phyloP scores from a whole-genome alignment of 2,113 vertebrate species.

The Mungos mungo region DNA sequence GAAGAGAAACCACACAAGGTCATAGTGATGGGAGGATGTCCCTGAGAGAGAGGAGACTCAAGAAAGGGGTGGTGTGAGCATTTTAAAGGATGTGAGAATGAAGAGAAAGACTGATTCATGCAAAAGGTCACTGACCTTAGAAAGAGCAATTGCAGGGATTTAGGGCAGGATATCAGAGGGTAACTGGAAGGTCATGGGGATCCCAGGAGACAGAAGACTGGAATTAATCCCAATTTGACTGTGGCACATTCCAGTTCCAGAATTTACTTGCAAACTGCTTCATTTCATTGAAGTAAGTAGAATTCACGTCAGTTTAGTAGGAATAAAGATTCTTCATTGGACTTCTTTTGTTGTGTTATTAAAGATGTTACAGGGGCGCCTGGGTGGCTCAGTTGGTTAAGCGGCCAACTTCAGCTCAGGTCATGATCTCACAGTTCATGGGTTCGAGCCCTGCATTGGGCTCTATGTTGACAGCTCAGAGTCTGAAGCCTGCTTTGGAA shows the following conservation, averaged over 20 bases:
- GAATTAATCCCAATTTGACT: neutral
- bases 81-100: neutral
- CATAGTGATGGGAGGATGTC: neutral
- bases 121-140: neutral
- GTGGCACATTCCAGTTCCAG: neutral
- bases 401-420: no score
- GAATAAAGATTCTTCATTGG: neutral
- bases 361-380: neutral
- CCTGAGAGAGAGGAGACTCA: neutral
- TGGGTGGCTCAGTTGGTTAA: no score
- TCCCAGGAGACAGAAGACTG: neutral
- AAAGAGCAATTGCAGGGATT: neutral
- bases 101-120: neutral
- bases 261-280: neutral
- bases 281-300: neutral
- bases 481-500: no score
- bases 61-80: neutral
- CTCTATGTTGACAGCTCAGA: no score
- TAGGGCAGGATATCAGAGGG: neutral
- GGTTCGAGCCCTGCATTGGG: no score
- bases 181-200: neutral
- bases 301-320: neutral
- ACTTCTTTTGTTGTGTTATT: neutral
- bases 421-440: no score
- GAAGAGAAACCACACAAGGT: neutral